Conservation (phyloP, 2,113 vertebrate species). For the Collichthys lucidus region DNA sequence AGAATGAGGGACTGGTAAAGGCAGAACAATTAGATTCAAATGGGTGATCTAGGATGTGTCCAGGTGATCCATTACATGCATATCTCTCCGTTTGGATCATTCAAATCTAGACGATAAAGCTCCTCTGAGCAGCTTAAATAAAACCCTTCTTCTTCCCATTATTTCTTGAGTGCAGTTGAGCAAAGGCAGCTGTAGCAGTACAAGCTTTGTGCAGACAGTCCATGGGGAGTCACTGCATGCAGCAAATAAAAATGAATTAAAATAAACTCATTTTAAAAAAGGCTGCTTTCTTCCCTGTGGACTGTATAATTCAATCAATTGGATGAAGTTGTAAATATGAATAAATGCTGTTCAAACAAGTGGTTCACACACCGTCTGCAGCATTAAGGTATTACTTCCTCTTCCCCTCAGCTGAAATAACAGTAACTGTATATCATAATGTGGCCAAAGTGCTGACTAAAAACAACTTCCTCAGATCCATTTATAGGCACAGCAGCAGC, state of each 20-base stretch:
- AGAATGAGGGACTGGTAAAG: background rate
- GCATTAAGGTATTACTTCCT: conserved; percentile 36
- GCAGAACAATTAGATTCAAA: background rate
- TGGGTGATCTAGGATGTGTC: background rate
- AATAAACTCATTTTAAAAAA: background rate
- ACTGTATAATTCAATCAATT: background rate
- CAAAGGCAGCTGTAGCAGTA: background rate
- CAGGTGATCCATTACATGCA: no score
- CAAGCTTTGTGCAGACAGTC: background rate
- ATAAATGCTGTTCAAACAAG: background rate
- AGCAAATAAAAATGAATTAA: background rate
- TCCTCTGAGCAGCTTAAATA: background rate
- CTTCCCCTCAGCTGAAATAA: conserved; percentile 46
- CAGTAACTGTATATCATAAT: background rate
- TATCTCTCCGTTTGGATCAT: no score
- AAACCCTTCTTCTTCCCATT: no score
- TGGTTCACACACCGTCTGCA: background rate
- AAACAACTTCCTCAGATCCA: conserved; percentile 49
- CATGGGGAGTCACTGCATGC: background rate
- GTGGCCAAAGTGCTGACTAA: conserved; percentile 23
- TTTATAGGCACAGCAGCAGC: conserved; percentile 19
- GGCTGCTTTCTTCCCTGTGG: background rate
- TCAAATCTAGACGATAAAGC: background rate
- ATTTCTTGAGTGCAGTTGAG: background rate
- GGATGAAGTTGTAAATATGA: background rate